Evolutionary conservation across 2,888 invertebrate genomes (phyloP).

Genomic region (Volucella inanis): DNA sequence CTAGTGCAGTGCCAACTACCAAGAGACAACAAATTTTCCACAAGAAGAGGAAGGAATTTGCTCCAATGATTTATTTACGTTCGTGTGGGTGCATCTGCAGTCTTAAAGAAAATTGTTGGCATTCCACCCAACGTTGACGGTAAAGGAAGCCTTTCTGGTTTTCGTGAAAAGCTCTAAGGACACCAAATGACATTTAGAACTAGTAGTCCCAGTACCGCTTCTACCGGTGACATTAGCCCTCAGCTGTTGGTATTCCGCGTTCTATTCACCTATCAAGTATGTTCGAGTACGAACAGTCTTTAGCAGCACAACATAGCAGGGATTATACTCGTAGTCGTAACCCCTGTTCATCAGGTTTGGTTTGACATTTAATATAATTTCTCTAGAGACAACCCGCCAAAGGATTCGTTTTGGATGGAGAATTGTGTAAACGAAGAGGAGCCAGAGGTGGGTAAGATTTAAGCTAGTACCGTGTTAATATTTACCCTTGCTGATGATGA

Average conservation of each 20-base stretch:
- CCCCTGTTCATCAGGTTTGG: not conserved
- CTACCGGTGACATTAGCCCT: conserved; percentile 56
- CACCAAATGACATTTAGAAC: conserved; percentile 50
- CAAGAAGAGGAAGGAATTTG: conserved; percentile 34
- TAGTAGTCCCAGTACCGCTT: not conserved
- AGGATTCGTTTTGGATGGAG: conserved; percentile 28
- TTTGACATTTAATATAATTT: conserved; percentile 66
- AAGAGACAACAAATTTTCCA: conserved; percentile 37
- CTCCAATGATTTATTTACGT: conserved; percentile 54
- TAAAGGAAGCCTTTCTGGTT: not conserved
- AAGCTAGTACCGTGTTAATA: conserved; percentile 62
- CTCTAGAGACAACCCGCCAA: conserved; percentile 26
- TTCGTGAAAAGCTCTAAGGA: conserved; percentile 38
- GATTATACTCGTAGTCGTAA: conserved; percentile 28
- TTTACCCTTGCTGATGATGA: conserved; percentile 63
- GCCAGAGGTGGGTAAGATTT: conserved; percentile 47
- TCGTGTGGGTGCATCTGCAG: conserved; percentile 38
- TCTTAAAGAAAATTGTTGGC: conserved; percentile 48
- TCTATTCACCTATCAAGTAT: conserved; percentile 50
- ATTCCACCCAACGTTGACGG: not conserved
- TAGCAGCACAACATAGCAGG: conserved; percentile 16
- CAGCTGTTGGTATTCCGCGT: conserved; percentile 45
- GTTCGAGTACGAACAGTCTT: not conserved
- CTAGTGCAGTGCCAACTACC: conserved; percentile 21
- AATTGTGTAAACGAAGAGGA: conserved; percentile 2